Percentiles rank a stretch among this genome's conserved stretches.
Evolutionary conservation across 2,797 vertebrate genomes (phyloP).

Genomic region (Miichthys miiuy): DNA sequence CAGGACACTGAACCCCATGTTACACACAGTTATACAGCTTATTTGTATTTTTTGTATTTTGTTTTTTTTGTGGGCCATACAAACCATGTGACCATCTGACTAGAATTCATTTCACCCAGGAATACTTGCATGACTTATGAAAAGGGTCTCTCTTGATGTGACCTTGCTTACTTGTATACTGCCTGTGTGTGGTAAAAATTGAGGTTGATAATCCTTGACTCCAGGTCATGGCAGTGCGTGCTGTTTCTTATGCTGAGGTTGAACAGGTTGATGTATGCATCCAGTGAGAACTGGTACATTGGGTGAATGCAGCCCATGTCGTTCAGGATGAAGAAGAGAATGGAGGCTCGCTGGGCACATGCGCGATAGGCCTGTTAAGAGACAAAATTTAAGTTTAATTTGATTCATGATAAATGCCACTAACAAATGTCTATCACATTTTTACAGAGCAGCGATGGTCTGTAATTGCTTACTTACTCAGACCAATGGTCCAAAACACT

Average conservation of each 20-base stretch:
- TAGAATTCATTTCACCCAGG: too few species aligned
- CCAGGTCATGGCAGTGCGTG: constrained; percentile 86
- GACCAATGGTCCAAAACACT: too few species aligned
- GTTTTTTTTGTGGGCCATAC: too few species aligned
- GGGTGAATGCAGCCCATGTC: constrained; percentile 91
- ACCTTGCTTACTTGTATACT: constrained; percentile 87
- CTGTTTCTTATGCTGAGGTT: constrained; percentile 91
- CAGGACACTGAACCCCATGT: background rate
- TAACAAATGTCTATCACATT: too few species aligned
- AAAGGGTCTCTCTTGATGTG: background rate
- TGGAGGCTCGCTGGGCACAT: constrained; percentile 90
- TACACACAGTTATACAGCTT: too few species aligned
- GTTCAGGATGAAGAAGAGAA: constrained; percentile 92
- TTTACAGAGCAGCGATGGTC: too few species aligned
- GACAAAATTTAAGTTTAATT: background rate
- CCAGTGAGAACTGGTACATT: constrained; percentile 95
- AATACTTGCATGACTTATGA: background rate
- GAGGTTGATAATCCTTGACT: constrained; percentile 89
- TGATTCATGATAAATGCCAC: too few species aligned
- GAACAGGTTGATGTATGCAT: constrained; percentile 91
- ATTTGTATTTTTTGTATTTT: too few species aligned
- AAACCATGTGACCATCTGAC: too few species aligned
- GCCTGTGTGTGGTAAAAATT: constrained; percentile 92
- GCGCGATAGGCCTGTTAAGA: constrained; percentile 89
- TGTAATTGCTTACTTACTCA: too few species aligned